Base-by-base conservation (phyloP, 2,797 vertebrate genomes). In the Sebastes trivittatus region DNA sequence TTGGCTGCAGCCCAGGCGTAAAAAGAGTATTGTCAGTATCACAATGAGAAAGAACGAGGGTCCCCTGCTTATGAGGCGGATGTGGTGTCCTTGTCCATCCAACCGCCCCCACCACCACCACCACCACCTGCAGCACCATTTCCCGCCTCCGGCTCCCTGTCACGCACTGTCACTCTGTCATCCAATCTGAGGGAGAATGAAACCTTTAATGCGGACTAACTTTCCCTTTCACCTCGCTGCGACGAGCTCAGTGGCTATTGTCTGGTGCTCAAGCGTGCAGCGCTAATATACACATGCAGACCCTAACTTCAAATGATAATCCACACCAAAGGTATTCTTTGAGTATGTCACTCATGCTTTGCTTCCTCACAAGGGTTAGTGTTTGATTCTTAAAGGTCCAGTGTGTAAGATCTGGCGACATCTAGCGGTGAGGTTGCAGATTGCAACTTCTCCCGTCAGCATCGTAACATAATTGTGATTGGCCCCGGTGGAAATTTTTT, bases 1-100 rank as follows among this genome's bases (percentile, higher is more conserved):
- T 87, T 92, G 90, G 91, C 91, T 78, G 77, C 10, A 22, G 76
- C 49, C 86, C 88, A 92, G 87, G 75, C 22, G 23, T 88, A 81
- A 84, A 89, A 84, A 81, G 65, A 86, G 70, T 75, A 85, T 81
- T 90, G 86, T 90, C 88, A 91, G 86, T 89, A 88, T 89, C 87
- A 86, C 81, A 88, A 88, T 87, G 86, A 90, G 74, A 84, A 77
- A 36, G 65, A 85, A 83, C 42, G 77, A 72, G 75, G 65, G 65
- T 69, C 72, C 60, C 36, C 14, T 79, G 75, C 78, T 81, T 27
- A 55, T 67, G 83, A 88, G 82, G 87, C n/a, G 22, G 75, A 88
- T 89, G 82, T 56, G 29, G 85, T 87, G 91, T 92, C 92, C 92
- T 93, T 92, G 89, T 88, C 77, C 75, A 68, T 69, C 56, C 74